Conservation (phyloP, 2,888 invertebrate genomes). For the Pristionchus fissidentatus region DNA sequence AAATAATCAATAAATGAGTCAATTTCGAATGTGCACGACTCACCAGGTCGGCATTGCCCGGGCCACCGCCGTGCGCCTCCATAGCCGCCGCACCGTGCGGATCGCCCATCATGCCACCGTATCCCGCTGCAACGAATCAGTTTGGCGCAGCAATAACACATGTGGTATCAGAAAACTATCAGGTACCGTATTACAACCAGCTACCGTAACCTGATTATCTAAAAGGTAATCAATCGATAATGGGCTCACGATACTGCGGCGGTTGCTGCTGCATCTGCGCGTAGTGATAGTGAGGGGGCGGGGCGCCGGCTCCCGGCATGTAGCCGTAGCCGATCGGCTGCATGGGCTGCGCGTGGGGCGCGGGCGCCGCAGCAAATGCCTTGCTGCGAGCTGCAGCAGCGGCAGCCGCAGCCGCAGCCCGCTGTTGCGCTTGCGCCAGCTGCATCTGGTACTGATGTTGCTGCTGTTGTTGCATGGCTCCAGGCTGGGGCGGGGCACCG, state of each 20-base stretch:
- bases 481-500: constrained; percentile 41
- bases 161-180: too few species aligned
- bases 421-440: constrained; percentile 24
- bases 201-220: not conserved
- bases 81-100: too few species aligned
- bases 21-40: too few species aligned
- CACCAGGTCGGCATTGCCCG: constrained; percentile 48
- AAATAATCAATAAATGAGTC: too few species aligned
- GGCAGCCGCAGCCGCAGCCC: constrained; percentile 28
- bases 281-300: constrained; percentile 30
- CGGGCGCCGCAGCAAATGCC: not conserved
- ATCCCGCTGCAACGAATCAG: too few species aligned
- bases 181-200: not conserved
- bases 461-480: constrained; percentile 27
- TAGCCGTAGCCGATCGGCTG: constrained; percentile 13
- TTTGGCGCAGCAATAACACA: too few species aligned
- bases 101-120: not conserved
- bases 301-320: constrained; percentile 10
- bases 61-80: not conserved
- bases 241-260: constrained; percentile 17
- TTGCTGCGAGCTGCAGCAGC: not conserved
- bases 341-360: not conserved
- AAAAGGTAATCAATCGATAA: not conserved
- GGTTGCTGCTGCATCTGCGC: not conserved
- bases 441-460: constrained; percentile 1